Evolutionary conservation across 2,888 invertebrate species (phyloP).

Genomic region (Mythimna vitellina): DNA sequence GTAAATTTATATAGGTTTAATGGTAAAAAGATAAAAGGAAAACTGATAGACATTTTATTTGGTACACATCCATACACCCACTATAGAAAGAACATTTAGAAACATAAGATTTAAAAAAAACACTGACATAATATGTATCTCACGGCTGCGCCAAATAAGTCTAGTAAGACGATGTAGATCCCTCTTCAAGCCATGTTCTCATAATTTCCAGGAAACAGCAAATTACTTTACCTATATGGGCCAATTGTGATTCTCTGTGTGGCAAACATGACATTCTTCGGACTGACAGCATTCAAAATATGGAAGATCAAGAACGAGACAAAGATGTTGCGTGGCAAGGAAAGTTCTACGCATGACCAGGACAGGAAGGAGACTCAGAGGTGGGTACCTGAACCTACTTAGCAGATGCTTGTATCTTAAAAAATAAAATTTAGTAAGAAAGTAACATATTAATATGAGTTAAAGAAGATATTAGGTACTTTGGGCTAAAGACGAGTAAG

Average conservation of each 20-base stretch:
- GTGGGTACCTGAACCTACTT: constrained; percentile 62
- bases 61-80: too few species aligned
- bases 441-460: neutral
- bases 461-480: neutral
- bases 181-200: neutral
- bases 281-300: constrained; percentile 82
- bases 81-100: too few species aligned
- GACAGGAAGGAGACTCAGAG: constrained; percentile 83
- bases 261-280: constrained; percentile 82
- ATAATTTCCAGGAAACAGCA: constrained; percentile 77
- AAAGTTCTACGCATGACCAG: constrained; percentile 80
- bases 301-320: constrained; percentile 82
- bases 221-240: constrained; percentile 82
- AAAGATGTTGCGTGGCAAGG: constrained; percentile 79
- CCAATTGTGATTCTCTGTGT: constrained; percentile 82
- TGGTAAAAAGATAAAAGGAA: too few species aligned
- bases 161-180: neutral
- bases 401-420: neutral
- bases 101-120: too few species aligned
- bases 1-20: too few species aligned
- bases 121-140: too few species aligned
- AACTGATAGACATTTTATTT: too few species aligned
- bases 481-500: neutral
- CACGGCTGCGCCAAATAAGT: too few species aligned
- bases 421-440: neutral